Conservation (phyloP, 2,113 vertebrate genomes). For the Callopanchax toddi region DNA sequence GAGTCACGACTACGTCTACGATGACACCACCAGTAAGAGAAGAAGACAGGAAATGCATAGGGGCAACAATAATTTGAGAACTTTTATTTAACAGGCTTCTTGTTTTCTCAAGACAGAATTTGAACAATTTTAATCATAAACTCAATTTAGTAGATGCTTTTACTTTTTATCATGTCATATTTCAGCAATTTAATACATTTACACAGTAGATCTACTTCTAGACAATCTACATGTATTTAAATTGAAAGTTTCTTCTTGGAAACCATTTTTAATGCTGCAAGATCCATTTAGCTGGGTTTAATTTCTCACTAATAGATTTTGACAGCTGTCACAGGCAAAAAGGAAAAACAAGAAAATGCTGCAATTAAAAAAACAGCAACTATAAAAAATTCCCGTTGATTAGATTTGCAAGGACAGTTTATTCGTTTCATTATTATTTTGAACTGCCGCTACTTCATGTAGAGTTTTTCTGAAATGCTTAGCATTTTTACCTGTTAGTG, state of each 20-base stretch:
- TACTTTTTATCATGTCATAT: background rate
- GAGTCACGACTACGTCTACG: constrained; percentile 85
- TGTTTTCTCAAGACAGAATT: background rate
- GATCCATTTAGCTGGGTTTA: background rate
- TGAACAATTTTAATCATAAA: background rate
- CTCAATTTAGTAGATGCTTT: too few relatives aligned
- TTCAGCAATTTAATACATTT: background rate
- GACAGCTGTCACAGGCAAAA: background rate
- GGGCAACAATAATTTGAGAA: too few relatives aligned
- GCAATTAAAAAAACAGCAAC: background rate
- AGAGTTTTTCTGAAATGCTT: too few relatives aligned
- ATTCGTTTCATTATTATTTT: background rate
- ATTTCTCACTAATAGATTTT: background rate
- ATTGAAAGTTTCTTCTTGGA: background rate
- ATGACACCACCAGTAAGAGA: constrained; percentile 89
- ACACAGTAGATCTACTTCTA: too few relatives aligned
- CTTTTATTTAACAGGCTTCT: too few relatives aligned
- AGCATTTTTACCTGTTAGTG: too few relatives aligned
- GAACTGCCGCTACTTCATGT: too few relatives aligned
- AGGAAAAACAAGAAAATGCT: background rate
- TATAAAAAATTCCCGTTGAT: background rate
- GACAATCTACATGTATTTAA: background rate
- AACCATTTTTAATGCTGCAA: background rate
- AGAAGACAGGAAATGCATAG: too few relatives aligned
- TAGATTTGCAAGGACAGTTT: background rate